A percentile compares a stretch with the other conserved stretches of the same genome.
Evolutionary conservation across 2,888 invertebrate species (phyloP).

Genomic region (Dasysyrphus tricinctus): DNA sequence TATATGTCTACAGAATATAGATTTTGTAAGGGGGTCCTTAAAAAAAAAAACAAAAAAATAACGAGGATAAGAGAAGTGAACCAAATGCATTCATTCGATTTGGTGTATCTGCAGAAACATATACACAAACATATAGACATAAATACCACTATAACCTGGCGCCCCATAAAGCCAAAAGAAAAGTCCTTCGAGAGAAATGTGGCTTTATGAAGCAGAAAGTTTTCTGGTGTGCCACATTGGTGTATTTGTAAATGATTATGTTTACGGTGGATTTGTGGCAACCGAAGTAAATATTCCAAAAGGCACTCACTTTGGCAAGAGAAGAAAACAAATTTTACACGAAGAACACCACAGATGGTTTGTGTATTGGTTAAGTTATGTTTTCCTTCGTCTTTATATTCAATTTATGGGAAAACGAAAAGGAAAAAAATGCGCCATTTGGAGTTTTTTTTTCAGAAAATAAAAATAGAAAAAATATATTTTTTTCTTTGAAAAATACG

Average conservation of each 20-base stretch:
- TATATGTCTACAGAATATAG: slow-evolving; percentile 14
- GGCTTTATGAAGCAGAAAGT: slow-evolving; percentile 52
- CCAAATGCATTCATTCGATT: slow-evolving; percentile 37
- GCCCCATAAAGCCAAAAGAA: slow-evolving; percentile 29
- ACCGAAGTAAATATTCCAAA: slow-evolving; percentile 41
- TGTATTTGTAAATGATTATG: slow-evolving; percentile 66
- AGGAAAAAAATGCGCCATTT: slow-evolving; percentile 44
- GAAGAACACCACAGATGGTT: slow-evolving; percentile 53
- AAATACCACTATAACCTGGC: slow-evolving; percentile 9
- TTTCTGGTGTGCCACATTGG: slow-evolving; percentile 47
- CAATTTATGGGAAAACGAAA: slow-evolving; percentile 58
- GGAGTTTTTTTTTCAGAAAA: slow-evolving; percentile 9
- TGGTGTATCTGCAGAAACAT: not conserved
- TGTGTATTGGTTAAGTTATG: slow-evolving; percentile 43
- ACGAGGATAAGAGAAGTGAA: not conserved
- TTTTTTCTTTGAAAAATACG: slow-evolving; percentile 29
- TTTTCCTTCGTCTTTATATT: slow-evolving; percentile 45
- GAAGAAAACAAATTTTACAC: slow-evolving; percentile 26
- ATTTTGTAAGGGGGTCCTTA: not conserved
- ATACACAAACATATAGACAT: not conserved
- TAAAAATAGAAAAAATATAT: not conserved
- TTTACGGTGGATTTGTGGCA: slow-evolving; percentile 59
- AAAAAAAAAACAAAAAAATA: not conserved
- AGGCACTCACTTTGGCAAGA: not conserved
- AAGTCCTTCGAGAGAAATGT: slow-evolving; percentile 24